These are phyloP conservation scores for Rutpela maculata DNA, from an alignment of 2,888 invertebrate genomes.

Conservation along the genomic window DNA sequence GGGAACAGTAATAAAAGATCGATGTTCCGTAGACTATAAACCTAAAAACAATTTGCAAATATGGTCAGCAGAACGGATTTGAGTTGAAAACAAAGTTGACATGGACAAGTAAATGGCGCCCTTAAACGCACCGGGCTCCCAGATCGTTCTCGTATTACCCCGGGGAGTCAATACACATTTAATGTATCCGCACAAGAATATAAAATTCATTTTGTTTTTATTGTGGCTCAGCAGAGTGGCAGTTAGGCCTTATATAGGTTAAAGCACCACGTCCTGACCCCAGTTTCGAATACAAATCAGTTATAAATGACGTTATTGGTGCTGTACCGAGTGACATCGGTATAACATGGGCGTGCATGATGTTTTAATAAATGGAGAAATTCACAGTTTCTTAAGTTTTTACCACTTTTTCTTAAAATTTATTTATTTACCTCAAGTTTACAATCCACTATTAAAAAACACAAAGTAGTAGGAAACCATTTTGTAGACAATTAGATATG, in stretches of 20 bases:
- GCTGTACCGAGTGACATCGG: constrained; percentile 46
- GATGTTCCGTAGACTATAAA: not conserved
- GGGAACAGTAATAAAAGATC: not conserved
- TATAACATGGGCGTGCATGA: constrained; percentile 7
- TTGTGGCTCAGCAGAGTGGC: constrained; percentile 13
- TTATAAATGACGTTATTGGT: constrained; percentile 53
- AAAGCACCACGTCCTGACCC: constrained; percentile 43
- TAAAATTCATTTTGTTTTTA: constrained; percentile 39
- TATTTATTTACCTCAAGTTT: too few relatives aligned
- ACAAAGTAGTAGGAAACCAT: too few relatives aligned
- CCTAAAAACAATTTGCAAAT: constrained; percentile 17
- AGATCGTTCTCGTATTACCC: constrained; percentile 30
- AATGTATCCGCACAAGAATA: constrained; percentile 28
- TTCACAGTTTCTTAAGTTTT: too few relatives aligned
- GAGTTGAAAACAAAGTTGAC: not conserved
- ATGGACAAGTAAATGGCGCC: constrained; percentile 19
- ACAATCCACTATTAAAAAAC: too few relatives aligned
- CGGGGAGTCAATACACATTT: constrained; percentile 31
- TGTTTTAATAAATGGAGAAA: not conserved
- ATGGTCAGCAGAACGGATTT: constrained; percentile 2
- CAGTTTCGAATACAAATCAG: constrained; percentile 52
- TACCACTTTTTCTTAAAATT: too few relatives aligned
- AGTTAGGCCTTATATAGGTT: constrained; percentile 41
- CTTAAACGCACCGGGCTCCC: constrained; percentile 13
- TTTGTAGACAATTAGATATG: too few relatives aligned